A percentile compares a stretch with the other conserved stretches of the same genome.
phyloP scores from a whole-genome alignment of 2,797 vertebrate species.

The Pelochelys cantorii region DNA sequence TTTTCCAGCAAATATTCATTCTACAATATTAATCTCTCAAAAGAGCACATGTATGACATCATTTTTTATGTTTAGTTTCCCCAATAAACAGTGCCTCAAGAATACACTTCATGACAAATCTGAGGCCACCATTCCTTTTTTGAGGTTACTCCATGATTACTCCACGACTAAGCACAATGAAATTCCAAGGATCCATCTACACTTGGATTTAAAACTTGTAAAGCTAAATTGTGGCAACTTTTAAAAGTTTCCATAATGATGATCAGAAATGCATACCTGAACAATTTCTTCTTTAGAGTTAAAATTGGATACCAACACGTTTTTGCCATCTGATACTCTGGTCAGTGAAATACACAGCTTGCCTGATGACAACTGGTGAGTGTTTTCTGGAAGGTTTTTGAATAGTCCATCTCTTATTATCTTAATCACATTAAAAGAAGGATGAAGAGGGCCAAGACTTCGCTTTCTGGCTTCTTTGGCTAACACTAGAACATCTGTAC shows the following conservation, averaged over 20 bases:
- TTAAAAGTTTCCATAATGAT: neutral
- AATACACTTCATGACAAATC: neutral
- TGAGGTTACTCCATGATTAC: neutral
- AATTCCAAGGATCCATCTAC: neutral
- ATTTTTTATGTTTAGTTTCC: neutral
- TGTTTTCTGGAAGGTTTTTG: constrained; percentile 84
- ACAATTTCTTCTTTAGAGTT: constrained; percentile 92
- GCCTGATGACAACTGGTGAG: constrained; percentile 84
- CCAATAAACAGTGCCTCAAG: neutral
- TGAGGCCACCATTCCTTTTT: neutral
- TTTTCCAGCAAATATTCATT: neutral
- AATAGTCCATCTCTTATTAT: constrained; percentile 81
- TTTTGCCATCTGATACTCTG: constrained; percentile 90
- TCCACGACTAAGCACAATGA: neutral
- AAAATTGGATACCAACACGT: constrained; percentile 91
- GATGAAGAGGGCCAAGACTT: constrained; percentile 91
- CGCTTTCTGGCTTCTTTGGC: constrained; percentile 85
- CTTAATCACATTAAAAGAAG: constrained; percentile 87
- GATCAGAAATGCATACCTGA: constrained; percentile 80
- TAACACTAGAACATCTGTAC: constrained; percentile 82
- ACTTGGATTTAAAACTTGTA: neutral
- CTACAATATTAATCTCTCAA: neutral
- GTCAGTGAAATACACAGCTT: constrained; percentile 90
- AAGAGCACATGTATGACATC: neutral
- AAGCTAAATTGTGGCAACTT: neutral